Base-by-base conservation (phyloP, 2,113 vertebrate species). In the Lepisosteus oculatus region DNA sequence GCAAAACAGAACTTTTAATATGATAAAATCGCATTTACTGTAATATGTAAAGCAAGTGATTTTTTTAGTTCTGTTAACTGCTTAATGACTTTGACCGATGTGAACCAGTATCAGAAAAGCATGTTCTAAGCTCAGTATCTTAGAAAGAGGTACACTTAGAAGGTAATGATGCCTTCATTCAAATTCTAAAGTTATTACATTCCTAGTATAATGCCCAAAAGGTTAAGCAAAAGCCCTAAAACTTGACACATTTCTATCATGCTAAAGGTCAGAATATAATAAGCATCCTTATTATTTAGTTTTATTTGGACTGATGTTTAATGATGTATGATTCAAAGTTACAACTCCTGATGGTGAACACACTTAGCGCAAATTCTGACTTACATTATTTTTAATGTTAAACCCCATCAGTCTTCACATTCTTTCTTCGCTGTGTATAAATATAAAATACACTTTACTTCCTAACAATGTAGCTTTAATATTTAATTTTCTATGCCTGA, bases 1-100 rank as follows among this genome's bases (percentile, higher is more conserved):
- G 59, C 54, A 51, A 70, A 75, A 70, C 62, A n/a, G 42, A 79
- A 81, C 80, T 79, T 79, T 77, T 77, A 74, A 74, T 69, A 29
- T 69, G 67, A 56, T 63, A 69, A 69, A 63, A 67, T 43, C 8
- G 8, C 62, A 61, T 72, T 69, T 54, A 69, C 41, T 43, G 45
- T 14, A 55, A 61, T 61, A 61, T 45, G 5, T 61, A 6, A 15
- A 71, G 45, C 59, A 3, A 61, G 56, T 47, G 56, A 8, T 61
- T 41, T 61, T 61, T 43, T 61, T 59, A 12, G 6, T 7, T 9
- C 29, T 15, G 43, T 65, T 65, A 11, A 65, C 64, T 44, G 43
- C 64, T 65, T 44, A 45, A 65, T 44, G 12, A 15, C 43, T 65
- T 42, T 42, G 64, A 64, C 54, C 14, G 6, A 55, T 4, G 4